Evolutionary conservation across 2,797 vertebrate genomes (phyloP).

Genomic region (Schizopygopsis pylzovi): DNA sequence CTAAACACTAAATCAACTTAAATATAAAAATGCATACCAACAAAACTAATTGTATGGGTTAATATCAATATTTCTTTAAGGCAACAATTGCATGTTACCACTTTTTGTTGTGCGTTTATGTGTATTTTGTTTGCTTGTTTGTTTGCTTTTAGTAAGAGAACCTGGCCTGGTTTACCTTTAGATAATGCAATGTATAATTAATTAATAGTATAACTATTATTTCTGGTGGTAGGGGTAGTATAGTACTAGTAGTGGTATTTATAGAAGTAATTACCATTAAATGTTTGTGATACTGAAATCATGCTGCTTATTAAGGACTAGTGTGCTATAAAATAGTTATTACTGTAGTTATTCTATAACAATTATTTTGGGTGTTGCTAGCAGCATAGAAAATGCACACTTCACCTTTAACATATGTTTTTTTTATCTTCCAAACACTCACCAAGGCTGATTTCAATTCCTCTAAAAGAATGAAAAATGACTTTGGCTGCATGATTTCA

Average conservation of each 20-base stretch:
- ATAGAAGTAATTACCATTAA: not conserved
- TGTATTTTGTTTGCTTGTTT: not conserved
- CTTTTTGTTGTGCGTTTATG: not conserved
- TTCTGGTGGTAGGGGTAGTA: not conserved
- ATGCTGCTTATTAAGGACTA: not conserved
- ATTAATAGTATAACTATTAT: not conserved
- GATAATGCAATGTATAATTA: not conserved
- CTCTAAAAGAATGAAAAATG: conserved; percentile 38
- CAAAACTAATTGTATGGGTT: not conserved
- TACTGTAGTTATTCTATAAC: not conserved
- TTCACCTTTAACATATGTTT: not conserved
- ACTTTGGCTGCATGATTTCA: conserved; percentile 26
- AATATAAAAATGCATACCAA: not conserved
- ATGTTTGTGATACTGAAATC: not conserved
- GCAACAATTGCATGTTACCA: not conserved
- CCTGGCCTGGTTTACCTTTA: not conserved
- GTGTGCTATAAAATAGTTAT: not conserved
- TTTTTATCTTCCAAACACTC: not conserved
- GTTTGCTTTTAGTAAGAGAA: not conserved
- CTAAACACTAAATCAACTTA: not conserved
- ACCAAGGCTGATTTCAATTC: conserved; percentile 20
- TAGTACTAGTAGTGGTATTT: not conserved
- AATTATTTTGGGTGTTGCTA: conserved; percentile 12
- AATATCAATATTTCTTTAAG: not conserved
- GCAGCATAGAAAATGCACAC: not conserved